Evolutionary conservation across 2,113 vertebrate genomes (phyloP).

Genomic region (Numida meleagris): DNA sequence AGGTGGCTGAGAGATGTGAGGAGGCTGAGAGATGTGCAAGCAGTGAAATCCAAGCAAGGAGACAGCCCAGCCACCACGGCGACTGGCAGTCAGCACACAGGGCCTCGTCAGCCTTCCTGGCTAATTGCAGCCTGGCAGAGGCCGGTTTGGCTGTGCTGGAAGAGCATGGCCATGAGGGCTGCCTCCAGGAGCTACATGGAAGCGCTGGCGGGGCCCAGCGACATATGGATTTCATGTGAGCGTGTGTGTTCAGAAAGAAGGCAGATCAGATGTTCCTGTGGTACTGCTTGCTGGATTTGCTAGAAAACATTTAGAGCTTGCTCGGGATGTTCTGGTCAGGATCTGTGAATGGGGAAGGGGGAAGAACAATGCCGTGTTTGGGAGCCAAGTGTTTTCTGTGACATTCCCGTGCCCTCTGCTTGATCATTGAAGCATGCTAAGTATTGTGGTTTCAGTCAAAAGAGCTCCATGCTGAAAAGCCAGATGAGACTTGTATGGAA

Average conservation of each 20-base stretch:
- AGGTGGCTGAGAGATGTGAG: background rate
- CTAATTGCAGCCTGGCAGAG: background rate
- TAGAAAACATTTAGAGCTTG: background rate
- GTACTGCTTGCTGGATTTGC: background rate
- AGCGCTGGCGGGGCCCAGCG: fast-evolving
- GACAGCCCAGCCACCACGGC: background rate
- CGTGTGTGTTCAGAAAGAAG: fast-evolving
- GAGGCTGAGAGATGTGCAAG: background rate
- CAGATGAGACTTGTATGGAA: constrained; percentile 68
- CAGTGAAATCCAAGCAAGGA: background rate
- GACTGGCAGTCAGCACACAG: fast-evolving
- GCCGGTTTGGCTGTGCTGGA: fast-evolving
- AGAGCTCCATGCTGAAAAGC: constrained; percentile 69
- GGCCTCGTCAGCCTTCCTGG: fast-evolving
- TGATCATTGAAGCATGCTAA: constrained; percentile 65
- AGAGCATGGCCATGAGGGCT: background rate
- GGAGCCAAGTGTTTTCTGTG: constrained; percentile 64
- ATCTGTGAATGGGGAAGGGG: constrained; percentile 44
- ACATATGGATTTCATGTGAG: fast-evolving
- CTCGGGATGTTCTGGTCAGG: constrained; percentile 9
- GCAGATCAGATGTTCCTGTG: background rate
- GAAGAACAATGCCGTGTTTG: constrained; percentile 55
- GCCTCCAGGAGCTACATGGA: fast-evolving
- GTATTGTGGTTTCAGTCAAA: constrained; percentile 68
- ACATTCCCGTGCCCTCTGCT: constrained; percentile 62